Conservation (phyloP, 2,797 vertebrate species). For the Poecile montanus region DNA sequence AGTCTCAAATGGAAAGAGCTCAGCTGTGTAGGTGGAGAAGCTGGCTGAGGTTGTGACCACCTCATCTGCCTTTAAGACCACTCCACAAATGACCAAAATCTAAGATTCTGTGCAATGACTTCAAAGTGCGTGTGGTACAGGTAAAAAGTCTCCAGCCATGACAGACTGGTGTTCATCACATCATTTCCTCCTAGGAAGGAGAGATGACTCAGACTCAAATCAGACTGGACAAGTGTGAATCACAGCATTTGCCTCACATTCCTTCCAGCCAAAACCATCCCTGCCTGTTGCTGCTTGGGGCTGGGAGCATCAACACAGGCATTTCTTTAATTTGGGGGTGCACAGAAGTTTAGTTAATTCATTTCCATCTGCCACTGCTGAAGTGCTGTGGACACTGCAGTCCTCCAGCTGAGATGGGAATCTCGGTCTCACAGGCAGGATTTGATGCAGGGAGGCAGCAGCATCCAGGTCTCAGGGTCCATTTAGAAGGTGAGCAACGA, state of each 20-base stretch:
- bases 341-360: background rate
- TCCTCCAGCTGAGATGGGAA: background rate
- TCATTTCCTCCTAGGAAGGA: background rate
- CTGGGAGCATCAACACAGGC: background rate
- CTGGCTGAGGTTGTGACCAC: background rate
- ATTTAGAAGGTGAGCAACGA: rapidly evolving
- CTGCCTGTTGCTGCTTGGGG: background rate
- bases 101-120: background rate
- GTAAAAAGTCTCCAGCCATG: background rate
- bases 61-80: background rate
- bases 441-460: background rate
- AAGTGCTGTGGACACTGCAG: background rate
- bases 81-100: background rate
- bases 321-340: background rate
- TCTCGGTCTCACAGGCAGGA: background rate
- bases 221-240: slow-evolving; percentile 10
- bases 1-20: background rate
- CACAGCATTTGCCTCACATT: background rate
- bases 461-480: background rate
- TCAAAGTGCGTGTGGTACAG: background rate
- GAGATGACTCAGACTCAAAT: background rate
- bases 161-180: background rate
- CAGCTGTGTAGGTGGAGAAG: rapidly evolving
- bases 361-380: background rate
- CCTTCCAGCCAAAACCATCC: background rate